Base-by-base conservation (phyloP, 1,140 invertebrate species). In the Acromyrmex charruanus region DNA sequence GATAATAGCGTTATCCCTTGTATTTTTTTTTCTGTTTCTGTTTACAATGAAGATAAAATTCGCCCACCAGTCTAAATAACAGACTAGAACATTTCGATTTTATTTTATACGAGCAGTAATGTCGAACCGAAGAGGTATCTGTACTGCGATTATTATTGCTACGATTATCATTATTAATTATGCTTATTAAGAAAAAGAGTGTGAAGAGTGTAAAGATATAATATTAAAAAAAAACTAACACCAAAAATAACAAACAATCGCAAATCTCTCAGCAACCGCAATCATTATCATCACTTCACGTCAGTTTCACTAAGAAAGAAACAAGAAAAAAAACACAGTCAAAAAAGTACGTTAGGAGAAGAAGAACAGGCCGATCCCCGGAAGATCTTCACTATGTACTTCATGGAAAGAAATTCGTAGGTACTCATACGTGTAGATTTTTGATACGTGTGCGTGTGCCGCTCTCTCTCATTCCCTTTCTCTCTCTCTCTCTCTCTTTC, bases 361-460 rank as follows among this genome's bases (percentile, higher is more conserved):
- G 87, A 88, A 82, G 87, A 89, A 90, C 88, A 91, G 89, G 85
- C 88, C 88, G 89, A 91, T 88, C 88, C 71, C 82, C 88, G 75
- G 88, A 91, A 89, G 90, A 89, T 90, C 86, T 85, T 81, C 59
- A 77, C 85, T 91, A 94, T 92, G 90, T 94, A 94, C 92, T 93
- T 94, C 91, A 88, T 89, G 71, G 91, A 92, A 91, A 87, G 51
- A 87, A 91, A 89, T 86, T 87, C 85, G 90, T 92, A 90, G 89
- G 90, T 93, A 93, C 92, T 93, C 92, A 91, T 90, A 93, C 94
- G 77, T 81, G 77, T 81, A 74, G 95, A 93, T 94, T 94, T 95
- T 93, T 92, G 93, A 94, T 94, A 94, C 93, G 94, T 94, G 94
- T 95, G 93, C 94, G 94, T 94, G 94, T 95, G 94, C 94, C 94